Conservation (phyloP, 64 coral and sea anemone genomes). For the Porites australiensis region DNA sequence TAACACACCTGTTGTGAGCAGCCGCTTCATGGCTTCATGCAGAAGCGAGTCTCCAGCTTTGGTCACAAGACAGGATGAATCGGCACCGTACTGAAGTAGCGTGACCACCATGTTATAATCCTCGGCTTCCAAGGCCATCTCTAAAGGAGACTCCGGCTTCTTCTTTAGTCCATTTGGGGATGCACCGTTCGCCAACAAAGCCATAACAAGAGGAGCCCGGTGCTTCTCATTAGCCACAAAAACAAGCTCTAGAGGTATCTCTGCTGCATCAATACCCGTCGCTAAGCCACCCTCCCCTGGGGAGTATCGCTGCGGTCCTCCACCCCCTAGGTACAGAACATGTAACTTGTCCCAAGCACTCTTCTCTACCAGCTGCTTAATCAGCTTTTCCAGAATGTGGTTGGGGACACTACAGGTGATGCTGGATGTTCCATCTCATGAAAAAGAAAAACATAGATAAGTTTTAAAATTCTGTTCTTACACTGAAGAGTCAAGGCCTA, state of each 20-base stretch:
- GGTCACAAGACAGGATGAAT: conserved; percentile 27
- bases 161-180: conserved; percentile 37
- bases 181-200: conserved; percentile 54
- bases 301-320: conserved; percentile 51
- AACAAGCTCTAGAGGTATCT: conserved; percentile 61
- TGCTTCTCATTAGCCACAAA: conserved; percentile 22
- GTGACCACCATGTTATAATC: conserved; percentile 43
- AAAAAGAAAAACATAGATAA: not conserved
- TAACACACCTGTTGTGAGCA: conserved; percentile 35
- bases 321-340: conserved; percentile 74
- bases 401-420: conserved; percentile 60
- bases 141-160: conserved; percentile 8
- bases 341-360: conserved; percentile 69
- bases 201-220: conserved; percentile 18
- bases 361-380: conserved; percentile 51
- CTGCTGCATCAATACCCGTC: conserved; percentile 41
- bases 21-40: conserved; percentile 61
- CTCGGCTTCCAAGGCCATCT: conserved; percentile 29
- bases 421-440: conserved; percentile 55
- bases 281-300: conserved; percentile 77
- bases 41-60: conserved; percentile 51
- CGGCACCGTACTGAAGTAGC: conserved; percentile 61
- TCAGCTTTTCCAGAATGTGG: conserved; percentile 41
- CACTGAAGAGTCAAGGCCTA: not conserved
- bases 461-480: no score